phyloP scores from a whole-genome alignment of 1,140 invertebrate genomes.

The Rhynchophorus ferrugineus region DNA sequence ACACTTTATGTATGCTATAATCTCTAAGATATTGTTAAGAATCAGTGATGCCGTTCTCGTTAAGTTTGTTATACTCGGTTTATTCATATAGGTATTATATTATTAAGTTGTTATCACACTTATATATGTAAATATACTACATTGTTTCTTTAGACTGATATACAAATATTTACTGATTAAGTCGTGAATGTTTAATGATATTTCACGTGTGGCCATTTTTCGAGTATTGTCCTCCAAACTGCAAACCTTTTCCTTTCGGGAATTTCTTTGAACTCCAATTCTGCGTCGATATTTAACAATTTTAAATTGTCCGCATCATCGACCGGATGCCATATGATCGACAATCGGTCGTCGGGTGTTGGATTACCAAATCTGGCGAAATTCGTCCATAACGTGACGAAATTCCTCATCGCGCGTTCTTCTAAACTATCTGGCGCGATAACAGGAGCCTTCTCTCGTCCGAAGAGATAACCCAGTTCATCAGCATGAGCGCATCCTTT shows the following conservation, averaged over 20 bases:
- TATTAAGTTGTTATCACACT: too few species aligned
- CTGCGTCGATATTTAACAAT: constrained; percentile 15
- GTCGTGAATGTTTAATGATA: too few species aligned
- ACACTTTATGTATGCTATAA: too few species aligned
- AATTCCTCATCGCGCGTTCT: constrained; percentile 13
- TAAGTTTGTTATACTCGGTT: too few species aligned
- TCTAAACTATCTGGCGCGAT: constrained; percentile 32
- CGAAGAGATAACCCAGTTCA: constrained; percentile 55
- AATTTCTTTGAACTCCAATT: constrained; percentile 8
- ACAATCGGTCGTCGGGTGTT: not conserved
- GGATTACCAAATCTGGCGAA: constrained; percentile 14
- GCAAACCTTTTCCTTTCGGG: constrained; percentile 5
- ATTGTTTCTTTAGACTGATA: too few species aligned
- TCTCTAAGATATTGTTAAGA: too few species aligned
- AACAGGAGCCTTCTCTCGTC: constrained; percentile 40
- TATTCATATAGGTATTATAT: too few species aligned
- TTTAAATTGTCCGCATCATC: not conserved
- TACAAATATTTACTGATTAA: too few species aligned
- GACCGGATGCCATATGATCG: constrained; percentile 11
- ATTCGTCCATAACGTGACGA: constrained; percentile 37
- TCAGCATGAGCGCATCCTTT: constrained; percentile 55
- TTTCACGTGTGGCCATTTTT: not conserved
- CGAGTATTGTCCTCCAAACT: constrained; percentile 5
- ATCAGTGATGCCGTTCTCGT: too few species aligned
- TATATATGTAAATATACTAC: too few species aligned